These are phyloP conservation scores for Percopsis omiscomaycus DNA, from an alignment of 2,797 vertebrate species.

Conservation along the genomic window DNA sequence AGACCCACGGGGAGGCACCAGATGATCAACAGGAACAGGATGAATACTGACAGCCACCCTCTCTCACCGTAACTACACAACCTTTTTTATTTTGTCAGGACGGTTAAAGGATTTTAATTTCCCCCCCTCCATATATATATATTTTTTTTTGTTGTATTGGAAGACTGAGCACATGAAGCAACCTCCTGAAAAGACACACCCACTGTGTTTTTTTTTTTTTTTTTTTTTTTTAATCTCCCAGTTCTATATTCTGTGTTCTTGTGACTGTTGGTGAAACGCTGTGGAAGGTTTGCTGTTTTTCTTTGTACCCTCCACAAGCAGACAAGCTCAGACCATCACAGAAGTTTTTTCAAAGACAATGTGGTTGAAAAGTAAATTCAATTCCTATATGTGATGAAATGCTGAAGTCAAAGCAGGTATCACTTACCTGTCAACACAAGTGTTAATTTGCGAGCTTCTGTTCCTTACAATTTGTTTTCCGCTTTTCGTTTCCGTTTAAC, in stretches of 20 bases:
- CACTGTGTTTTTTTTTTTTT: conserved; percentile 60
- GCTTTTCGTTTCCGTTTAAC: conserved; percentile 54
- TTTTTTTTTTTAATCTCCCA: conserved; percentile 74
- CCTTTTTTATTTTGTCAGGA: conserved; percentile 85
- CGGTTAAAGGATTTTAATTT: conserved; percentile 73
- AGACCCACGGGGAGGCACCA: conserved; percentile 82
- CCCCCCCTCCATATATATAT: conserved; percentile 63
- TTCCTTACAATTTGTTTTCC: conserved; percentile 29
- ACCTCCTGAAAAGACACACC: conserved; percentile 71
- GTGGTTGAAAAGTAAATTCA: conserved; percentile 75
- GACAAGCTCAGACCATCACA: conserved; percentile 80
- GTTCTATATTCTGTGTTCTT: conserved; percentile 82
- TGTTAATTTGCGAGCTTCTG: conserved; percentile 64
- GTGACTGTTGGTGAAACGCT: conserved; percentile 85
- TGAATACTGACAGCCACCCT: conserved; percentile 88
- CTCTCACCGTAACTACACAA: conserved; percentile 66
- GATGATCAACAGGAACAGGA: conserved; percentile 94
- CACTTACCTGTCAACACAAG: conserved; percentile 61
- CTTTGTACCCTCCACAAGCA: conserved; percentile 72
- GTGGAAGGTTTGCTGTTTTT: conserved; percentile 77
- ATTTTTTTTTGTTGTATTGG: conserved; percentile 73
- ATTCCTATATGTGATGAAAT: conserved; percentile 68
- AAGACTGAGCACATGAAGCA: conserved; percentile 83
- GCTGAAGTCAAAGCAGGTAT: conserved; percentile 66
- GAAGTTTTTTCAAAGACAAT: conserved; percentile 77